phyloP scores from a whole-genome alignment of 1,140 invertebrate genomes.

The Lepidotrigona ventralis region DNA sequence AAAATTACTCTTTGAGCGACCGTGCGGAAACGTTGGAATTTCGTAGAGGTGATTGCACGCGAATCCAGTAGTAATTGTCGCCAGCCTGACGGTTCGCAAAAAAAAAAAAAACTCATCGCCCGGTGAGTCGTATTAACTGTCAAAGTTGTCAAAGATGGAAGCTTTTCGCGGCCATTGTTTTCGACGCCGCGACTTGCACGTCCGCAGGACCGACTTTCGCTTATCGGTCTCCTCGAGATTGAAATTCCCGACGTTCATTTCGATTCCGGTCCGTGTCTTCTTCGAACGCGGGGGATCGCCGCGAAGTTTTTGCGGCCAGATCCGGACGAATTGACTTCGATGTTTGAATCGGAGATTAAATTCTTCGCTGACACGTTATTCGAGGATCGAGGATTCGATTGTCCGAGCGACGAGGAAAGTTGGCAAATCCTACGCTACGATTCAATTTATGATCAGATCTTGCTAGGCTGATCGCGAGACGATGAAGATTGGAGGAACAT shows the following conservation, averaged over 20 bases:
- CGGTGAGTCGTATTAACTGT: constrained; percentile 53
- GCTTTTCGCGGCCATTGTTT: constrained; percentile 59
- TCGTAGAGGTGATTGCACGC: background rate
- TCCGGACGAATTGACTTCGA: background rate
- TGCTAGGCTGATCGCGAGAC: background rate
- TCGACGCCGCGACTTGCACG: constrained; percentile 39
- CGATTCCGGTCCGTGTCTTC: constrained; percentile 12
- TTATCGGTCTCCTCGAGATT: constrained; percentile 55
- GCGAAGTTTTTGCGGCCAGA: constrained; percentile 1
- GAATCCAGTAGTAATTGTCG: constrained; percentile 23
- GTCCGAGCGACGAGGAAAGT: background rate
- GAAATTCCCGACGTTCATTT: constrained; percentile 47
- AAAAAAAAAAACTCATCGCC: constrained; percentile 23
- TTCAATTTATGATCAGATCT: background rate
- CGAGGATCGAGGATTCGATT: background rate
- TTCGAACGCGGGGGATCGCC: background rate
- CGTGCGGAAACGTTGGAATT: background rate
- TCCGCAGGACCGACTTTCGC: constrained; percentile 46
- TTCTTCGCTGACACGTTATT: background rate
- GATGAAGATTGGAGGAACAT: background rate
- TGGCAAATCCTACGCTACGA: background rate
- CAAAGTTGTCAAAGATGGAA: constrained; percentile 59
- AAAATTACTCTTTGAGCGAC: background rate
- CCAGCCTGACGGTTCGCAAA: background rate
- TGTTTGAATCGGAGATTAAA: background rate